Conservation (phyloP, 2,888 invertebrate species). For the Epinotia bilunana region DNA sequence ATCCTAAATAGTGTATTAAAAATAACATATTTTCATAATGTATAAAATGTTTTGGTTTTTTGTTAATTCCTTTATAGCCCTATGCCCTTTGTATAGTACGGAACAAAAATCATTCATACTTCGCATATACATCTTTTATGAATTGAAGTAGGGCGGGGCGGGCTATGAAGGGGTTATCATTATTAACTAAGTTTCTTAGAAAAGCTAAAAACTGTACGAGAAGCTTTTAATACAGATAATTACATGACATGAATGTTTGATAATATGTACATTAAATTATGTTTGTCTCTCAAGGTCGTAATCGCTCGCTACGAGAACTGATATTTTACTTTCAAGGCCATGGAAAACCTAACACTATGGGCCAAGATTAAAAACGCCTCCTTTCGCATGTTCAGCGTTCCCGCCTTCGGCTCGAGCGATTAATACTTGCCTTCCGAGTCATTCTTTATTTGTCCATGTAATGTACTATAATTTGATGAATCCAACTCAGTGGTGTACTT, state of each 20-base stretch:
- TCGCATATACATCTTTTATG: background rate
- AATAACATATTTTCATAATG: background rate
- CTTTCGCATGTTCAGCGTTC: background rate
- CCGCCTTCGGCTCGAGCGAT: background rate
- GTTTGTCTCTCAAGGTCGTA: background rate
- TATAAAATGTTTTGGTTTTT: background rate
- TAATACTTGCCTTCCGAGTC: background rate
- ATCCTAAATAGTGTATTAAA: background rate
- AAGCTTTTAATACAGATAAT: background rate
- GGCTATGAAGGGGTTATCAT: background rate
- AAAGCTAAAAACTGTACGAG: background rate
- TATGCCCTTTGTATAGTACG: background rate
- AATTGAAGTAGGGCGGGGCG: background rate
- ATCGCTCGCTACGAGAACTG: background rate
- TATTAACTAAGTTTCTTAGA: background rate
- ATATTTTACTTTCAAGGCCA: background rate
- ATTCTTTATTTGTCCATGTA: background rate
- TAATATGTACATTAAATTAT: constrained; percentile 1
- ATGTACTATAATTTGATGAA: background rate
- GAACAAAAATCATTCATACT: background rate
- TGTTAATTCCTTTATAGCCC: constrained; percentile 1
- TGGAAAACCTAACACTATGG: background rate
- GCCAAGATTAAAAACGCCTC: background rate
- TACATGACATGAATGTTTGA: background rate
- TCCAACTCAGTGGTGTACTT: background rate